These are phyloP conservation scores for Sebastes glaucus DNA, from an alignment of 2,797 vertebrate species.

Conservation along the genomic window DNA sequence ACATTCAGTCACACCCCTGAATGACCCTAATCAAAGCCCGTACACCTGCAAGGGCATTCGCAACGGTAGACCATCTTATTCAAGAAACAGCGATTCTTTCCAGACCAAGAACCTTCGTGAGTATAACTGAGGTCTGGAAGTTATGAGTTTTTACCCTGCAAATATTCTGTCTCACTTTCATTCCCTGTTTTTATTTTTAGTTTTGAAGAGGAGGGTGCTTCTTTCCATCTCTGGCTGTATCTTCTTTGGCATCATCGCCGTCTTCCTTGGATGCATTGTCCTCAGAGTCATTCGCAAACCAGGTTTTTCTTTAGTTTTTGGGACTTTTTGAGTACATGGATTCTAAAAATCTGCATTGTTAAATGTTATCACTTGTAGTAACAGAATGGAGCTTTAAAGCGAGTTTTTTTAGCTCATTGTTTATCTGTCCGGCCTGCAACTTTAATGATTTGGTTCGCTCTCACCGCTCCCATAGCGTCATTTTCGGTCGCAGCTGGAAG, in stretches of 20 bases:
- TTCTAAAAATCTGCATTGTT: neutral
- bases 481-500: neutral
- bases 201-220: slow-evolving; percentile 81
- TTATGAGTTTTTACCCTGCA: neutral
- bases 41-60: slow-evolving; percentile 75
- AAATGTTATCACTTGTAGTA: neutral
- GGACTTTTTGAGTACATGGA: neutral
- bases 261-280: slow-evolving; percentile 70
- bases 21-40: slow-evolving; percentile 62
- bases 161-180: neutral
- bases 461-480: neutral
- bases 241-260: slow-evolving; percentile 63
- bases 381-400: neutral
- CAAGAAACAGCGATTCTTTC: slow-evolving; percentile 51
- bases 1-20: slow-evolving; percentile 53
- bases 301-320: slow-evolving; percentile 56
- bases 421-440: neutral
- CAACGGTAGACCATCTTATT: slow-evolving; percentile 52
- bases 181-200: slow-evolving; percentile 47
- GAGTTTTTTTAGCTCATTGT: neutral
- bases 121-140: slow-evolving; percentile 22
- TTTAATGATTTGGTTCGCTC: neutral
- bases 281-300: slow-evolving; percentile 67
- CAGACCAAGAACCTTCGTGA: slow-evolving; percentile 79
- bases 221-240: slow-evolving; percentile 79